These are phyloP conservation scores for Drosophila greeni DNA, from an alignment of 2,888 invertebrate species.

Conservation along the genomic window DNA sequence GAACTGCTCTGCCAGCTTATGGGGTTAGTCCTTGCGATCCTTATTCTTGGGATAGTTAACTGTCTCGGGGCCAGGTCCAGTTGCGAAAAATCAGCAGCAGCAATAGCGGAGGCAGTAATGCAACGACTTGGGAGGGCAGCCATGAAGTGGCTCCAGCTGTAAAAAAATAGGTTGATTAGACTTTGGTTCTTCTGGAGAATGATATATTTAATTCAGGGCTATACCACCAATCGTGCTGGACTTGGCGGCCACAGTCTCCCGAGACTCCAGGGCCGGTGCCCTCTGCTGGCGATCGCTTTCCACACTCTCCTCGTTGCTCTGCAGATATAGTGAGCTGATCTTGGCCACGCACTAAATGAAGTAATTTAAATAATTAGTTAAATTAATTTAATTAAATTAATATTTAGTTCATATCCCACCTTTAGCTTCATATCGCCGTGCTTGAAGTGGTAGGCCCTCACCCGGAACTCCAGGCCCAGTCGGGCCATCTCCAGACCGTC, in stretches of 20 bases:
- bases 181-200: not conserved
- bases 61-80: slow-evolving; percentile 52
- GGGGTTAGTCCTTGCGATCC: slow-evolving; percentile 7
- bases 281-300: slow-evolving; percentile 87
- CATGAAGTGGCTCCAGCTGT: slow-evolving; percentile 53
- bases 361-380: not conserved
- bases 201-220: not conserved
- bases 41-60: slow-evolving; percentile 51
- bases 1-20: slow-evolving; percentile 14
- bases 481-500: slow-evolving; percentile 87
- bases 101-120: slow-evolving; percentile 50
- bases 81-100: slow-evolving; percentile 39
- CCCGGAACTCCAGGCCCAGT: slow-evolving; percentile 88
- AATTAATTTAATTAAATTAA: too few relatives aligned
- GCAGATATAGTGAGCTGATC: slow-evolving; percentile 91
- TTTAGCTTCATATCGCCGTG: slow-evolving; percentile 92
- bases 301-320: slow-evolving; percentile 92
- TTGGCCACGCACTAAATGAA: slow-evolving; percentile 86
- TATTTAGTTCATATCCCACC: slow-evolving; percentile 74
- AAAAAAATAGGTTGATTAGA: not conserved
- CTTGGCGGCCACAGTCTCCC: slow-evolving; percentile 83
- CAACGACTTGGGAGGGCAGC: slow-evolving; percentile 47
- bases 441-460: slow-evolving; percentile 88
- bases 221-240: slow-evolving; percentile 86
- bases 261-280: slow-evolving; percentile 87